Conservation (phyloP, 2,797 vertebrate species). For the Scleropages formosus region DNA sequence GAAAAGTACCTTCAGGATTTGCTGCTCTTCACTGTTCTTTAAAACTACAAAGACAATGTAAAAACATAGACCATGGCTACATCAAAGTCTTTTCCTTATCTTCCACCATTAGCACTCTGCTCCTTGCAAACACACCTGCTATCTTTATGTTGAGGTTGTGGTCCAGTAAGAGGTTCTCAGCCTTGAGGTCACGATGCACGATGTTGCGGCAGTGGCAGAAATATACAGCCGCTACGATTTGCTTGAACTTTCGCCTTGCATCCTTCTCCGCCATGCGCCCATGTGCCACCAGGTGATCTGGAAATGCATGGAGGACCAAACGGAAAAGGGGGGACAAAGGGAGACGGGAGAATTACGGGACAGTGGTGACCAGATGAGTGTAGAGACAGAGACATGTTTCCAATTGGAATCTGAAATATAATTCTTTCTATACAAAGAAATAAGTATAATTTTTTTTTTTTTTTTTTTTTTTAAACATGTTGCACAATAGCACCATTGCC, state of each 20-base stretch:
- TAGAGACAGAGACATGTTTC: too few relatives aligned
- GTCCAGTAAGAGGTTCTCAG: conserved; percentile 95
- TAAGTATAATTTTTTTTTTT: too few relatives aligned
- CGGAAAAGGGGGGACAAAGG: not conserved
- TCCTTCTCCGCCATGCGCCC: conserved; percentile 98
- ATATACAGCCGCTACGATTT: conserved; percentile 93
- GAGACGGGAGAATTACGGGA: not conserved
- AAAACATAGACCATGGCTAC: too few relatives aligned
- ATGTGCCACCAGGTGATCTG: conserved; percentile 96
- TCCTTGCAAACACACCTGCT: conserved; percentile 68
- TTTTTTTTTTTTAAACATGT: too few relatives aligned
- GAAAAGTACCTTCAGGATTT: too few relatives aligned
- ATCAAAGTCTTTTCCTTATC: too few relatives aligned
- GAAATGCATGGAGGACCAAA: not conserved
- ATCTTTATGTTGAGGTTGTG: conserved; percentile 99
- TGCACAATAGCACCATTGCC: too few relatives aligned
- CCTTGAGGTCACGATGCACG: conserved; percentile 95
- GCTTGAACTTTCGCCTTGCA: conserved; percentile 94
- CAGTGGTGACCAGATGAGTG: too few relatives aligned
- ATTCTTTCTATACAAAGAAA: too few relatives aligned
- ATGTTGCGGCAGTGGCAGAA: conserved; percentile 97
- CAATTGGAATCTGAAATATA: too few relatives aligned
- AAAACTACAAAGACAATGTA: too few relatives aligned
- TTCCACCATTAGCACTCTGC: not conserved
- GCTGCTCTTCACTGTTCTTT: too few relatives aligned